phyloP scores from a whole-genome alignment of 2,113 vertebrate species.

The Phrynosoma blainvillii region DNA sequence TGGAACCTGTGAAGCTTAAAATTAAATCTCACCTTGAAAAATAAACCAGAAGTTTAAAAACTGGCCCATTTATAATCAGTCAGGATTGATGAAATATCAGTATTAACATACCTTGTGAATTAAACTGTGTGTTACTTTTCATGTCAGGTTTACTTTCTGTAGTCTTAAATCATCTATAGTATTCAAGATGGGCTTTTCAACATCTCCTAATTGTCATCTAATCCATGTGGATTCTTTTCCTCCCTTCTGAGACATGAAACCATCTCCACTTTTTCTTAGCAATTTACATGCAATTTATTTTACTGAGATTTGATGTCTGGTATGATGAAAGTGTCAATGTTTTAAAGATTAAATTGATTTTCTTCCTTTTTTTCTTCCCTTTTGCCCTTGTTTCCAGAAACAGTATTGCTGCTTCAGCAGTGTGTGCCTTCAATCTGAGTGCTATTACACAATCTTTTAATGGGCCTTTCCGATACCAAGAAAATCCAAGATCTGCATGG shows the following conservation, averaged over 20 bases:
- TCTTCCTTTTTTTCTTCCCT: slow-evolving; percentile 21
- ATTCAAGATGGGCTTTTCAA: slow-evolving; percentile 49
- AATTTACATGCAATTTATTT: slow-evolving; percentile 64
- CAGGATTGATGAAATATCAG: slow-evolving; percentile 32
- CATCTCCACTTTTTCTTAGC: slow-evolving; percentile 38
- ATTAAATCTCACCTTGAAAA: slow-evolving; percentile 60
- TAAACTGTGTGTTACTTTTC: slow-evolving; percentile 58
- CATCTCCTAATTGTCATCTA: slow-evolving; percentile 36
- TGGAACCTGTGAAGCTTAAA: slow-evolving; percentile 28
- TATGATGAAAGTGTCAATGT: slow-evolving; percentile 67
- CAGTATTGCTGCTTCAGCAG: slow-evolving; percentile 95
- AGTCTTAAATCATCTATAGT: slow-evolving; percentile 59
- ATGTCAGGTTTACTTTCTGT: slow-evolving; percentile 51
- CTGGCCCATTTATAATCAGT: slow-evolving; percentile 47
- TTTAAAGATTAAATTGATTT: slow-evolving; percentile 69
- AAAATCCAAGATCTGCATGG: slow-evolving; percentile 97
- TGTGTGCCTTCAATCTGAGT: slow-evolving; percentile 98
- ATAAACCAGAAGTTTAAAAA: slow-evolving; percentile 50
- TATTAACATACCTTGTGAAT: slow-evolving; percentile 61
- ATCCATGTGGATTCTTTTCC: slow-evolving; percentile 42
- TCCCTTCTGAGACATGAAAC: slow-evolving; percentile 25
- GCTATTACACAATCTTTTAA: slow-evolving; percentile 96
- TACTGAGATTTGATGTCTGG: slow-evolving; percentile 56
- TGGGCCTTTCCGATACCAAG: slow-evolving; percentile 95
- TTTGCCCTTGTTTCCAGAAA: slow-evolving; percentile 82